phyloP scores from a whole-genome alignment of 2,113 vertebrate species.

The Cynopterus brachyotis region DNA sequence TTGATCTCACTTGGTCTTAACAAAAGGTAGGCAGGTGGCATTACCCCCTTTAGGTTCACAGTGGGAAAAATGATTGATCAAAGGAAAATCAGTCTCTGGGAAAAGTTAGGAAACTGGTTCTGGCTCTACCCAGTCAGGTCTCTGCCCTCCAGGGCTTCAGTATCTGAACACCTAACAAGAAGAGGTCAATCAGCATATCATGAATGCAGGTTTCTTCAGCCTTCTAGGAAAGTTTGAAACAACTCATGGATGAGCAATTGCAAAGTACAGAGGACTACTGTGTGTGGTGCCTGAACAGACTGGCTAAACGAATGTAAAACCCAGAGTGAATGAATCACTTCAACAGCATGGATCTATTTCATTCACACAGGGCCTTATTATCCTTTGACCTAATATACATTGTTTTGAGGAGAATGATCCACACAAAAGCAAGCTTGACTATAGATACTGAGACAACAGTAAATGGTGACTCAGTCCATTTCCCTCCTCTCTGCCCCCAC shows the following conservation, averaged over 20 bases:
- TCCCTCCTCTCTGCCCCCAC: accelerated
- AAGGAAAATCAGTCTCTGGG: background rate
- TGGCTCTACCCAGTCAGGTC: background rate
- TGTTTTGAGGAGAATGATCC: background rate
- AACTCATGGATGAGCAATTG: background rate
- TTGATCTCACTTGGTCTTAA: background rate
- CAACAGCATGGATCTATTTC: background rate
- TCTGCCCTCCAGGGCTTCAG: background rate
- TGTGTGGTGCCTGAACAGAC: accelerated
- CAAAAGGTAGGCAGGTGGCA: background rate
- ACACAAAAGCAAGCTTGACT: background rate
- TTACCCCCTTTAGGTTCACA: background rate
- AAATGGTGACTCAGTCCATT: background rate
- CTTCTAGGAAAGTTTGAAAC: background rate
- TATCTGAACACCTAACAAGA: background rate
- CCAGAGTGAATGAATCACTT: background rate
- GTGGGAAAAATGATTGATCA: background rate
- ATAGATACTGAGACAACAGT: background rate
- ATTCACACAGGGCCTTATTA: background rate
- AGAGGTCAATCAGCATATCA: background rate
- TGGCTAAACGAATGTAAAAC: background rate
- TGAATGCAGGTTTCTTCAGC: background rate
- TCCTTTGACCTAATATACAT: background rate
- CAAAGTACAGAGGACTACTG: background rate
- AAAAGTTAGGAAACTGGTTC: background rate